Evolutionary conservation across 2,888 invertebrate species (phyloP), one percentile per base, ranked within the genome.

Genomic region (Troilus luridus): DNA sequence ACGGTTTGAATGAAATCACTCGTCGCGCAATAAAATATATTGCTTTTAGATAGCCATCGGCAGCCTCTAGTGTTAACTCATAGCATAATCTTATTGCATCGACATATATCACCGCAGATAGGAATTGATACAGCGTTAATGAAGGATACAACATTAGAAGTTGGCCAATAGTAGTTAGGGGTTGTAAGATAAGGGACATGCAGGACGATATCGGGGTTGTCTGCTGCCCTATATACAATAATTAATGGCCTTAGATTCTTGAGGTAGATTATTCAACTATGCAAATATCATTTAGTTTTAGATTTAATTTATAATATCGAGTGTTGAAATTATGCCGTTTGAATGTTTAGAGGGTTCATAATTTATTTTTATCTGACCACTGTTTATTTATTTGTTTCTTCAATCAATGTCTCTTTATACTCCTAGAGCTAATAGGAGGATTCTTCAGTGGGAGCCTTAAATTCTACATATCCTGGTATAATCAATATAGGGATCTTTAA

Each of bases 211-310:
- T 58, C 56, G n/a, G n/a, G 56, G 21, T 58, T 58, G 7, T 85
- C n/a, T 21, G 8, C 11, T 85, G 85, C 5, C 56, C 85, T 85
- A 85, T 54, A 56, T 85, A 9, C 12, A 19, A 56, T n/a, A 85
- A 85, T 85, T 85, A 85, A 85, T 85, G 56, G n/a, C n/a, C 14
- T 7, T 21, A 54, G 85, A 85, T 85, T 12, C 85, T 81, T 41
- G 3, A 56, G 85, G 21, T n/a, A 85, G 85, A 85, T 85, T n/a
- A n/a, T 14, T 58, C 5, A 5, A 56, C 56, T n/a, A 85, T 85
- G 85, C 85, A 85, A 85, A 85, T 85, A 56, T 85, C 54, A n/a
- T 56, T 85, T n/a, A 41, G 8, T n/a, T n/a, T 54, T 77, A 41
- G 72, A 72, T 72, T 72, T 72, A 72, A 14, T 27, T 72, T 72